phyloP scores from a whole-genome alignment of 2,888 invertebrate genomes.

The Clanis bilineata region DNA sequence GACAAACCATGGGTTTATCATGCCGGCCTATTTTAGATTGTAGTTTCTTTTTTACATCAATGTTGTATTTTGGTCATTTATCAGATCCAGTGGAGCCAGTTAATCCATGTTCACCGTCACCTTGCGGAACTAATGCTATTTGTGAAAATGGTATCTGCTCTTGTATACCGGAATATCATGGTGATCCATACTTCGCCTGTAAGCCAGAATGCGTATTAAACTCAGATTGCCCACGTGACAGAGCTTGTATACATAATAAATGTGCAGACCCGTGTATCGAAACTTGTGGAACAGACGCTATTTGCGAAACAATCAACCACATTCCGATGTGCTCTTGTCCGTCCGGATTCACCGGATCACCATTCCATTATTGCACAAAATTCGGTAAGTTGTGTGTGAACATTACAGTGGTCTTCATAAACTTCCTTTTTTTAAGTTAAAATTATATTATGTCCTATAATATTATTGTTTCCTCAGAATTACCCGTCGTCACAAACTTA shows the following conservation, averaged over 20 bases:
- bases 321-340: slow-evolving; percentile 87
- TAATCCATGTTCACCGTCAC: slow-evolving; percentile 86
- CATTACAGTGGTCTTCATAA: too few species aligned
- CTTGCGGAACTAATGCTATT: slow-evolving; percentile 85
- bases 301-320: slow-evolving; percentile 85
- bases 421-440: too few species aligned
- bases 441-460: too few species aligned
- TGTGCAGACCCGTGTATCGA: slow-evolving; percentile 88
- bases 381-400: slow-evolving; percentile 1
- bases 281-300: slow-evolving; percentile 84
- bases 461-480: slow-evolving; percentile 45
- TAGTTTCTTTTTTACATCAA: slow-evolving; percentile 2
- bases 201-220: slow-evolving; percentile 91
- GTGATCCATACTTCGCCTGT: slow-evolving; percentile 88
- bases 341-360: slow-evolving; percentile 84
- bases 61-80: slow-evolving; percentile 28
- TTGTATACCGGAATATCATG: slow-evolving; percentile 87
- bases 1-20: too few species aligned
- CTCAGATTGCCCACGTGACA: slow-evolving; percentile 85
- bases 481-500: slow-evolving; percentile 44
- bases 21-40: too few species aligned
- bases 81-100: slow-evolving; percentile 57
- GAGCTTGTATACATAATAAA: slow-evolving; percentile 88
- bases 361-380: slow-evolving; percentile 82
- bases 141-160: slow-evolving; percentile 86